These are phyloP conservation scores for Galaxias olidus DNA, from an alignment of 2,797 vertebrate genomes.

Conservation along the genomic window DNA sequence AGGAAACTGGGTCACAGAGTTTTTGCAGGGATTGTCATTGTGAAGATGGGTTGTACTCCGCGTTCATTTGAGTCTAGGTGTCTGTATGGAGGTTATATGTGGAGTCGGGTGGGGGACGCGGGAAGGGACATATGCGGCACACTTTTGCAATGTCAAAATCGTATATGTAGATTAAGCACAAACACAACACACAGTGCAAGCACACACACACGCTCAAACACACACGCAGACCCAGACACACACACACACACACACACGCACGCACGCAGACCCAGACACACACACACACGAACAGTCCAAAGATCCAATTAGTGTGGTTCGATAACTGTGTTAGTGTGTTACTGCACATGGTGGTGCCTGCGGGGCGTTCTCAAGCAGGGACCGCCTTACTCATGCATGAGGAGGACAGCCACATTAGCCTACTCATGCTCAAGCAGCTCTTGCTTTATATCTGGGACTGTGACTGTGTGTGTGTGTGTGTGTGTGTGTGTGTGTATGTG, in stretches of 20 bases:
- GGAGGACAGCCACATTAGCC: conserved; percentile 56
- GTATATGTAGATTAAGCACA: no score
- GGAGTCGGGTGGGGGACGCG: conserved; percentile 10
- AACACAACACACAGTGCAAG: conserved; percentile 9
- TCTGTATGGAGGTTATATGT: neutral
- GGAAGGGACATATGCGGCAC: neutral
- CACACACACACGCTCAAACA: neutral
- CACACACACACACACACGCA: conserved; percentile 22
- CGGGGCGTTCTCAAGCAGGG: conserved; percentile 30
- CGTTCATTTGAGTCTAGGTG: neutral
- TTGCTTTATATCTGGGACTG: no score
- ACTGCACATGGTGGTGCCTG: conserved; percentile 51
- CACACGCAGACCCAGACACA: conserved; percentile 4
- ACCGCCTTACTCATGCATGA: conserved; percentile 70
- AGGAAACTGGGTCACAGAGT: conserved; percentile 64
- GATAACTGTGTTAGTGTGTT: conserved; percentile 75
- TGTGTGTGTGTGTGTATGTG: neutral
- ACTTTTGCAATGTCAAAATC: conserved; percentile 7
- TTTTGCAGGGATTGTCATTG: conserved; percentile 27
- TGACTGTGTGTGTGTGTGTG: neutral
- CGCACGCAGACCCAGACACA: conserved; percentile 11
- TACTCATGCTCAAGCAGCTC: conserved; percentile 47
- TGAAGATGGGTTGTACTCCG: conserved; percentile 18
- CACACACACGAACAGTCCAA: conserved; percentile 20
- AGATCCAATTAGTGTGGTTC: conserved; percentile 63